Base-by-base conservation (phyloP, 2,797 vertebrate species). In the Coccyzus lansbergi region DNA sequence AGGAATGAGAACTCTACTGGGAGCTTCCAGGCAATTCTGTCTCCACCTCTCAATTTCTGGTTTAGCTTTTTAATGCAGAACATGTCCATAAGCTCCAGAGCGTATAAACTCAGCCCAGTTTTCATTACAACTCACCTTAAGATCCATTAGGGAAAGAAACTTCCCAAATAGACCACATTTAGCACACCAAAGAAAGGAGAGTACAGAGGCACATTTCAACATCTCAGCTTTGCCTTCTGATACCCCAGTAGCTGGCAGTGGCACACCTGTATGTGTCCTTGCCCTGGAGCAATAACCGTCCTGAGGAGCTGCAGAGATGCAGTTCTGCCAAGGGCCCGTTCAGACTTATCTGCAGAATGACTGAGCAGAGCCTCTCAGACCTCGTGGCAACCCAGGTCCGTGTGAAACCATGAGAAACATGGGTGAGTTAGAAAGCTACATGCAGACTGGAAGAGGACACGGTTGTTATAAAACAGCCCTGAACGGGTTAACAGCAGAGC, bases 211-310 rank as follows among this genome's bases (percentile, higher is more conserved):
- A 17, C 10, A 13, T 65, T 86, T 79, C 92, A 48, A 94, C 67
- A 86, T 40, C 51, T n/a, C 17, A 65, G 21, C 48, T 85, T 75
- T 55, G 44, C 34, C 19, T 86, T 60, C 46, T 84, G 78, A 79
- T 48, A 74, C 31, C 67, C 15, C 15, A 12, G 10, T 64, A 52
- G 46, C 36, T 63, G 55, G 9, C 71, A 79, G 74, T 64, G 49
- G 55, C 90, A 87, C 83, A 91, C 68, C 87, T 89, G n/a, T 25
- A 1, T 34, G 7, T 69, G 55, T 33, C 64, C 48, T 49, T 91
- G 92, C 88, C 94, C 93, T 84, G 40, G 31, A 76, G 95, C 83
- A 84, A 25, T 79, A 96, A 92, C 93, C 63, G 63, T 90, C 42
- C 46, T 3, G 10, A 53, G 55, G 25, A 90, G 33, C 62, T 58